phyloP scores from a whole-genome alignment of 2,888 invertebrate genomes.

The Cephalotes varians region DNA sequence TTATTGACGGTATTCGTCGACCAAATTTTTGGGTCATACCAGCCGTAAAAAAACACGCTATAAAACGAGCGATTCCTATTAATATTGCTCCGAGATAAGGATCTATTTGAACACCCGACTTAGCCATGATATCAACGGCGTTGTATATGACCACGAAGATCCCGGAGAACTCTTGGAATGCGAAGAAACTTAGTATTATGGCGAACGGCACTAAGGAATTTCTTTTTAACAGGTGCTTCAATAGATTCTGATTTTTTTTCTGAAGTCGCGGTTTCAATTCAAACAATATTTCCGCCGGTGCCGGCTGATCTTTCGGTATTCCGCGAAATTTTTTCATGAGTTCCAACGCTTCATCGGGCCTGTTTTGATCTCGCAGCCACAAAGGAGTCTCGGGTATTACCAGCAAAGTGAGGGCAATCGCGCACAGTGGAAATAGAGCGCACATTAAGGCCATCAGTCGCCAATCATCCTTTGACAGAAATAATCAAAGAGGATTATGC shows the following conservation, averaged over 20 bases:
- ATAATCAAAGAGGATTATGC: slow-evolving; percentile 20
- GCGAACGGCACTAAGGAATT: slow-evolving; percentile 86
- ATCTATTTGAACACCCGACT: slow-evolving; percentile 86
- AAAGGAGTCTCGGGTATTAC: slow-evolving; percentile 87
- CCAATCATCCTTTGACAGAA: slow-evolving; percentile 85
- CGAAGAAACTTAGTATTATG: slow-evolving; percentile 86
- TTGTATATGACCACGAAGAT: slow-evolving; percentile 88
- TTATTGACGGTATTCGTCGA: slow-evolving; percentile 87
- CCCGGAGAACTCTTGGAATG: slow-evolving; percentile 88
- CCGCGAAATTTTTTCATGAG: slow-evolving; percentile 85
- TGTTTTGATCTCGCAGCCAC: slow-evolving; percentile 86
- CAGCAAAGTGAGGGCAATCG: slow-evolving; percentile 84
- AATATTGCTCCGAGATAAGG: slow-evolving; percentile 86
- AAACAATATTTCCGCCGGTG: slow-evolving; percentile 69
- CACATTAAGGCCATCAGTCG: slow-evolving; percentile 85
- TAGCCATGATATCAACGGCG: slow-evolving; percentile 86
- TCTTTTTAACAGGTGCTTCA: slow-evolving; percentile 81
- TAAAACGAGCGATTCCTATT: slow-evolving; percentile 86
- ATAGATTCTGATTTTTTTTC: slow-evolving; percentile 73
- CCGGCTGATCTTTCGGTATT: slow-evolving; percentile 71
- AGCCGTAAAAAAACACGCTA: slow-evolving; percentile 85
- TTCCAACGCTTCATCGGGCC: slow-evolving; percentile 85
- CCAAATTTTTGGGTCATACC: slow-evolving; percentile 87
- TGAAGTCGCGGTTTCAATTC: slow-evolving; percentile 67
- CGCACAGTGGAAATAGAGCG: slow-evolving; percentile 85